These are phyloP conservation scores for Corythoichthys haematopterus DNA, from an alignment of 2,113 vertebrate species.

Conservation along the genomic window DNA sequence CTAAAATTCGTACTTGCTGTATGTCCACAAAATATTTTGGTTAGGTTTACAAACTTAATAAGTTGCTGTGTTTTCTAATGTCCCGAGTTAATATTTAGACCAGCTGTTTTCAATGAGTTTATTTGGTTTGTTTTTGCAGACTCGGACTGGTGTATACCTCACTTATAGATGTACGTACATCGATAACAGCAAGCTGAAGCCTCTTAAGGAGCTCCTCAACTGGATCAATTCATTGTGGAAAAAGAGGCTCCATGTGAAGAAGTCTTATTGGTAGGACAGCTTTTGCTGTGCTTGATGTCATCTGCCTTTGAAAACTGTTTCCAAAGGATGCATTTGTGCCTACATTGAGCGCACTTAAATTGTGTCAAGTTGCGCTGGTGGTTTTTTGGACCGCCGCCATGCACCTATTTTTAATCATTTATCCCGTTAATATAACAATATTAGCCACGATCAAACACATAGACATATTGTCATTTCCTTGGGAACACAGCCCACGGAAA, in stretches of 20 bases:
- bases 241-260: neutral
- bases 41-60: too few relatives aligned
- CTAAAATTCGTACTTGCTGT: too few relatives aligned
- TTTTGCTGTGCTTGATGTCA: neutral
- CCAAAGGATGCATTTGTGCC: neutral
- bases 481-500: slow-evolving; percentile 75
- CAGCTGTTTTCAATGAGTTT: too few relatives aligned
- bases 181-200: neutral
- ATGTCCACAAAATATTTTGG: too few relatives aligned
- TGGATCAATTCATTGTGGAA: neutral
- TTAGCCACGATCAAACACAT: slow-evolving; percentile 79
- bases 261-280: neutral
- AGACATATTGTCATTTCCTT: slow-evolving; percentile 76
- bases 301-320: neutral
- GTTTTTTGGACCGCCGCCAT: slow-evolving; percentile 62
- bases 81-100: too few relatives aligned
- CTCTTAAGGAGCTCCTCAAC: neutral
- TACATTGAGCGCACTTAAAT: neutral
- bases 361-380: slow-evolving; percentile 45
- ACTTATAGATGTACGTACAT: neutral
- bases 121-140: neutral
- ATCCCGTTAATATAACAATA: slow-evolving; percentile 80
- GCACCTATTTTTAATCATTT: slow-evolving; percentile 81
- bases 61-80: too few relatives aligned
- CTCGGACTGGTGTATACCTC: neutral